Conservation (phyloP, 1,140 invertebrate species). For the Lineus longissimus region DNA sequence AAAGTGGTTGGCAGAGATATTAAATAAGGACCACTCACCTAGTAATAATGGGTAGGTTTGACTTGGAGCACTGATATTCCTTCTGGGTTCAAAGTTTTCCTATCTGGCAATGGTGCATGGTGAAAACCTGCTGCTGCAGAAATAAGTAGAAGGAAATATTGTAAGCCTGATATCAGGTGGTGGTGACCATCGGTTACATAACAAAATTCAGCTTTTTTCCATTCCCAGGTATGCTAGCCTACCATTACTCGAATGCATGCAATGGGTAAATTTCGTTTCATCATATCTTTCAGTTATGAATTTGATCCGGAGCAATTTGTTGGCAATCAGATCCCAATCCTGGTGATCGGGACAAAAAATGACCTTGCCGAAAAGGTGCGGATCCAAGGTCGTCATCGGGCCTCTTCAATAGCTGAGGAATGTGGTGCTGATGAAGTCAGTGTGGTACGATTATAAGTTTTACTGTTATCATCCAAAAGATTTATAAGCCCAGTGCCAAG, state of each 20-base stretch:
- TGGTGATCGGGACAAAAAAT: slow-evolving; percentile 89
- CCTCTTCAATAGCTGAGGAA: slow-evolving; percentile 79
- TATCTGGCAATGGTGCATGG: too few species aligned
- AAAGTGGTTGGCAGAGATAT: slow-evolving; percentile 87
- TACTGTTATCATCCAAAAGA: background rate
- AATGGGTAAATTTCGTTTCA: background rate
- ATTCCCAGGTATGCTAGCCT: too few species aligned
- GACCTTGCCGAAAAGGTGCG: slow-evolving; percentile 71
- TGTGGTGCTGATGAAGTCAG: slow-evolving; percentile 91
- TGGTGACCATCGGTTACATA: too few species aligned
- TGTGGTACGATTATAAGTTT: slow-evolving; percentile 58
- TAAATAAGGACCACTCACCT: slow-evolving; percentile 68
- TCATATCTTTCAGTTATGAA: slow-evolving; percentile 55
- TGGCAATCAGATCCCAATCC: slow-evolving; percentile 73
- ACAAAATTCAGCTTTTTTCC: too few species aligned
- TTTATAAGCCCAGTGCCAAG: too few species aligned
- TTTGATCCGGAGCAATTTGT: slow-evolving; percentile 91
- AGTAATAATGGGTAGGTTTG: slow-evolving; percentile 32
- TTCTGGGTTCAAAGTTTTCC: background rate
- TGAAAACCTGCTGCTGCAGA: too few species aligned
- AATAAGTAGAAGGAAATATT: too few species aligned
- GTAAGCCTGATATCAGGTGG: too few species aligned
- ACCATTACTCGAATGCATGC: background rate
- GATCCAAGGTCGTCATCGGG: slow-evolving; percentile 46
- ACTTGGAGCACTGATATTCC: background rate